A percentile compares a stretch with the other conserved stretches of the same genome.
These are phyloP conservation scores for Monochamus alternatus DNA, from an alignment of 2,888 invertebrate species.

Conservation along the genomic window DNA sequence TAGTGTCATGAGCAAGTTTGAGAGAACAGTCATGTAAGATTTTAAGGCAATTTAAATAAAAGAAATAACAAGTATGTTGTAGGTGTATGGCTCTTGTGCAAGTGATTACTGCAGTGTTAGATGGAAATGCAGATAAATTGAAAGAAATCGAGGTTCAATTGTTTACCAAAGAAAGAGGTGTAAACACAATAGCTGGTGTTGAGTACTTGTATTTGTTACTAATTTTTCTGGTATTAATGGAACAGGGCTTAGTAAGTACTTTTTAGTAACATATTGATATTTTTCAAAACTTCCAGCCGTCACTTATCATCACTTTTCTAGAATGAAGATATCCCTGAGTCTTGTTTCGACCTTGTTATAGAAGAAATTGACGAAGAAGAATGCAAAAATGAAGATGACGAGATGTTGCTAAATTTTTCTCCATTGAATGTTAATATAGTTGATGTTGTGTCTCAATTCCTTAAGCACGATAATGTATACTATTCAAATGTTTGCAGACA, in stretches of 20 bases:
- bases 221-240: conserved; percentile 44
- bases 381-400: conserved; percentile 37
- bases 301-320: conserved; percentile 6
- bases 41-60: conserved; percentile 1
- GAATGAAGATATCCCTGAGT: conserved; percentile 15
- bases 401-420: conserved; percentile 38
- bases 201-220: conserved; percentile 48
- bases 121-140: conserved; percentile 23
- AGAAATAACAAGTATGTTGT: not conserved
- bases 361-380: conserved; percentile 30
- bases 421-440: conserved; percentile 46
- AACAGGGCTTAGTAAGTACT: conserved; percentile 41
- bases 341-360: conserved; percentile 18
- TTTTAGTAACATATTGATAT: not conserved
- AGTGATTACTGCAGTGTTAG: conserved; percentile 28
- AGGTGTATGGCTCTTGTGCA: conserved; percentile 33
- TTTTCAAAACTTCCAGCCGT: not conserved
- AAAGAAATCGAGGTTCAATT: conserved; percentile 30
- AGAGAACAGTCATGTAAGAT: conserved; percentile 56
- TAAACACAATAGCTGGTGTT: conserved; percentile 36
- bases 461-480: conserved; percentile 30
- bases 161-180: conserved; percentile 2
- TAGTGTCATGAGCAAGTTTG: conserved; percentile 46
- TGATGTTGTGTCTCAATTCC: conserved; percentile 37
- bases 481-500: conserved; percentile 41